Conservation (phyloP, 2,888 invertebrate species). For the Pecten maximus region DNA sequence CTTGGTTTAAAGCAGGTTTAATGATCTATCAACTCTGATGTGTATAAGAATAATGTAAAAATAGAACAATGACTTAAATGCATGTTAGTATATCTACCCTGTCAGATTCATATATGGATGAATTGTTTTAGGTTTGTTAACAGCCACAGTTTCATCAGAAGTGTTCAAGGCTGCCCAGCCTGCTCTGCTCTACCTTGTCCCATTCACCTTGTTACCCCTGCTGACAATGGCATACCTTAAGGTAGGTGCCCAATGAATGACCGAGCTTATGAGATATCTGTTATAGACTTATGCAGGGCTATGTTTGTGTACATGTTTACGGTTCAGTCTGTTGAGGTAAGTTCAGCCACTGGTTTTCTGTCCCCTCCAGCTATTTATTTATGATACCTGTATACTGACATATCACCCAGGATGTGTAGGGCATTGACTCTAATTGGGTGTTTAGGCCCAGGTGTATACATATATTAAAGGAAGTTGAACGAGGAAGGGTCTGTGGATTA, state of each 20-base stretch:
- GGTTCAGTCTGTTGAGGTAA: too few relatives aligned
- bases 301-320: too few relatives aligned
- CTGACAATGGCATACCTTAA: slow-evolving; percentile 99
- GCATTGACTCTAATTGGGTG: too few relatives aligned
- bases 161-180: slow-evolving; percentile 99
- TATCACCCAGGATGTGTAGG: background rate
- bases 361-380: background rate
- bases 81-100: too few relatives aligned
- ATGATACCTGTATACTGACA: background rate
- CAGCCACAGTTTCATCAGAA: slow-evolving; percentile 98
- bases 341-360: background rate
- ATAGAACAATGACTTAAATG: too few relatives aligned
- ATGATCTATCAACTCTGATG: too few relatives aligned
- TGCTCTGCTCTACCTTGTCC: slow-evolving; percentile 97
- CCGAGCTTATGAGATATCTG: background rate
- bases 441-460: background rate
- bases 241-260: slow-evolving; percentile 85
- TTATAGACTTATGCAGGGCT: too few relatives aligned
- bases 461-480: background rate
- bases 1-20: too few relatives aligned
- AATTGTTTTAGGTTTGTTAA: slow-evolving; percentile 87
- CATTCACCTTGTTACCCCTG: slow-evolving; percentile 97
- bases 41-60: too few relatives aligned
- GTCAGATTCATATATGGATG: background rate
- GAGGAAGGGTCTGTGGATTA: background rate